A percentile compares a stretch with the other conserved stretches of the same genome.
Conservation (phyloP, 2,888 invertebrate genomes). For the Seira ritae region DNA sequence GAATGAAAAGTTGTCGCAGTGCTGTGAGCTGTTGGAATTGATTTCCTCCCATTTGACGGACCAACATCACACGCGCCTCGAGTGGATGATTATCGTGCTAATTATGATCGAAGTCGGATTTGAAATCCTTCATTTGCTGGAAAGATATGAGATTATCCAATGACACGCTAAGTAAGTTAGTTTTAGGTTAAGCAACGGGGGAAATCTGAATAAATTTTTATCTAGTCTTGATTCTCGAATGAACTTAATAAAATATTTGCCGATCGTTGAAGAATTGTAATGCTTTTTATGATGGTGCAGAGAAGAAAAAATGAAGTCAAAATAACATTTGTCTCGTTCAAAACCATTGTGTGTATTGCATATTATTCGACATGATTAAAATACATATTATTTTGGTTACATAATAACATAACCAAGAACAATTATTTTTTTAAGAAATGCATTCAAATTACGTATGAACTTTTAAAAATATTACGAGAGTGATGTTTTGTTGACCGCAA, state of each 20-base stretch:
- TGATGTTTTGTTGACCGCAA: conserved; percentile 52
- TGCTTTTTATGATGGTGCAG: no score
- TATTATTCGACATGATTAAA: conserved; percentile 54
- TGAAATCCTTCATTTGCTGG: conserved; percentile 86
- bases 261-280: no score
- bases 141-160: conserved; percentile 77
- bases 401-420: conserved; percentile 52
- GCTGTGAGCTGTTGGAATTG: conserved; percentile 93
- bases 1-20: conserved; percentile 96
- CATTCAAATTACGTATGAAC: conserved; percentile 38
- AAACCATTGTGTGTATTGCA: conserved; percentile 52
- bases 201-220: background rate
- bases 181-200: no score
- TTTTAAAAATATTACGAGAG: conserved; percentile 19
- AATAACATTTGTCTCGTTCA: conserved; percentile 31
- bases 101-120: conserved; percentile 96
- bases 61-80: conserved; percentile 92
- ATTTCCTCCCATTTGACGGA: conserved; percentile 93
- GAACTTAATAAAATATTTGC: no score
- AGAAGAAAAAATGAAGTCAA: background rate
- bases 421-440: conserved; percentile 43
- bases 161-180: background rate
- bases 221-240: no score
- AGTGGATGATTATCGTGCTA: conserved; percentile 97
- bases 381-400: conserved; percentile 54